A percentile compares a stretch with the other conserved stretches of the same genome.
These are phyloP conservation scores for Sylvia atricapilla DNA, from an alignment of 2,113 vertebrate species.

Conservation along the genomic window DNA sequence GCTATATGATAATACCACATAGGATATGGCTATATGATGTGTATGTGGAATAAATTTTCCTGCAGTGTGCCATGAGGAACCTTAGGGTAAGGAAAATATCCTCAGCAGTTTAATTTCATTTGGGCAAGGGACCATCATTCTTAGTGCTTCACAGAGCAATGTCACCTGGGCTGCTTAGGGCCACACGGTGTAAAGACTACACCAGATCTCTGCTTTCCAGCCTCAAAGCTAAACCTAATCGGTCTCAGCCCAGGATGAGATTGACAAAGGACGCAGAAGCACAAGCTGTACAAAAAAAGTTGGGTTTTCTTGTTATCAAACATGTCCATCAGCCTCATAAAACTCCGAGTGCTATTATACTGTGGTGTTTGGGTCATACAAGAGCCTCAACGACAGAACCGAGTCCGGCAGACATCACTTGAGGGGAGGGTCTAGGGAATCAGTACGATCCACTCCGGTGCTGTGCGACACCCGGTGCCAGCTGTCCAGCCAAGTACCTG, in stretches of 20 bases:
- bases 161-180: background rate
- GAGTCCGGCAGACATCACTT: background rate
- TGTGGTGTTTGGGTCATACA: background rate
- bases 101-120: background rate
- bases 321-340: rapidly evolving
- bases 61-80: background rate
- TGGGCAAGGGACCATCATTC: background rate
- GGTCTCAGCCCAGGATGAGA: background rate
- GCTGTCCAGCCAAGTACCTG: background rate
- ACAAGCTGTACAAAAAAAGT: rapidly evolving
- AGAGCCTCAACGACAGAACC: rapidly evolving
- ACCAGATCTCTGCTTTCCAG: background rate
- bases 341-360: background rate
- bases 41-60: background rate
- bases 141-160: background rate
- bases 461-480: background rate
- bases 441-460: rapidly evolving
- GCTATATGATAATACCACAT: rapidly evolving
- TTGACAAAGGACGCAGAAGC: background rate
- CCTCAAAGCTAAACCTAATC: background rate
- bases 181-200: rapidly evolving
- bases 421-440: rapidly evolving
- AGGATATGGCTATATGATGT: rapidly evolving
- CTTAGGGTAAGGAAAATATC: background rate
- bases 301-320: background rate